Percentiles rank a stretch among this genome's conserved stretches.
phyloP scores from a whole-genome alignment of 2,888 invertebrate species.

The Agrotis ipsilon region DNA sequence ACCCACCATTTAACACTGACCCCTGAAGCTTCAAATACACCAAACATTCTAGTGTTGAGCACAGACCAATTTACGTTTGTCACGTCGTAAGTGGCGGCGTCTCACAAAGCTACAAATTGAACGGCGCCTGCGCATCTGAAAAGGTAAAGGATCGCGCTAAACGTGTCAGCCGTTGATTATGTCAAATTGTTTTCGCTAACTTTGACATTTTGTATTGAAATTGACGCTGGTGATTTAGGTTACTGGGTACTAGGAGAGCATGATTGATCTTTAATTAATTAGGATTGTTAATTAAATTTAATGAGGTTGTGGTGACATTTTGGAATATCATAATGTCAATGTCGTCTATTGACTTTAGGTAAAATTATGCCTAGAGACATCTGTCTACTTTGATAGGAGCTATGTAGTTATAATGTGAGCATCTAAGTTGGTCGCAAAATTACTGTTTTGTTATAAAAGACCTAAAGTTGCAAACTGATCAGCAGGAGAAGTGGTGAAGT shows the following conservation, averaged over 20 bases:
- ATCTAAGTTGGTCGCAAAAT: no score
- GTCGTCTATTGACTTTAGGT: neutral
- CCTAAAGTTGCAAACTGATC: no score
- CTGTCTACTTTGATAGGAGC: neutral
- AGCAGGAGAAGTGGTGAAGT: no score
- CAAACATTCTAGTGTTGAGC: conserved; percentile 7
- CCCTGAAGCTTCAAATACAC: conserved; percentile 24
- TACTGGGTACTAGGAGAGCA: neutral
- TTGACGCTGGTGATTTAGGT: conserved; percentile 3
- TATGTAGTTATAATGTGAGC: neutral
- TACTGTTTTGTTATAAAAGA: no score
- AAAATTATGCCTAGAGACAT: neutral
- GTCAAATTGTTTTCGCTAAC: conserved; percentile 62
- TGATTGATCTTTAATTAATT: conserved; percentile 31
- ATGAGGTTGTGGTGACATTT: conserved; percentile 7
- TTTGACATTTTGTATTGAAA: conserved; percentile 54
- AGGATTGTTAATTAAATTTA: conserved; percentile 21
- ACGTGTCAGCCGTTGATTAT: conserved; percentile 64
- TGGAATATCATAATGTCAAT: neutral
- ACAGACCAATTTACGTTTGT: conserved; percentile 46
- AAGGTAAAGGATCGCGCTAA: conserved; percentile 64
- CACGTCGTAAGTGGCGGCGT: conserved; percentile 69
- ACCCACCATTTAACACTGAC: conserved; percentile 49
- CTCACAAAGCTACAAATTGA: conserved; percentile 75
- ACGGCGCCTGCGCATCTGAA: conserved; percentile 72